Evolutionary conservation across 2,888 invertebrate genomes (phyloP), one percentile per base, ranked within the genome.

Genomic region (Eustalomyia histrio): DNA sequence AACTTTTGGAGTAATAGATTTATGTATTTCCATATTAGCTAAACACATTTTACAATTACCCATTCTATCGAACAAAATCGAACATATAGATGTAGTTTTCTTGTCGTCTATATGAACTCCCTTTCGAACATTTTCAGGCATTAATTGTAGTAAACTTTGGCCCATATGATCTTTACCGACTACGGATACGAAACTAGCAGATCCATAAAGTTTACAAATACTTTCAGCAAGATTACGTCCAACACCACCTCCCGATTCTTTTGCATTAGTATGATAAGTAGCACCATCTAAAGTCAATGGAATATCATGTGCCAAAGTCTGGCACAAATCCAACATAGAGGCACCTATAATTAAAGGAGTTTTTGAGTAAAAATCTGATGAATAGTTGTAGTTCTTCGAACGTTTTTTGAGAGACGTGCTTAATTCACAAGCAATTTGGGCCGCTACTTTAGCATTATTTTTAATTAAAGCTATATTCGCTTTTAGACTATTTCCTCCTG

Each of bases 211-310:
- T 85, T 95, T 94, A 85, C 93, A 93, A 65, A 99, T 91, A 18
- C 96, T 96, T 86, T 97, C 97, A 1, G 97, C 96, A 69, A 99
- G 92, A 90, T 99, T 99, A 65, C 98, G 93, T 0, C 94, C 99
- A 0, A 99, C 99, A 14, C 99, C 99, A 12, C 99, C 99, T 8
- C 93, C 94, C 74, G 93, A 93, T 86, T 93, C 93, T 58, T 92
- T 91, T 39, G 94, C 93, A 76, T 90, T 90, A 24, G 95, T 94
- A 0, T 91, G 90, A 87, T 96, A 94, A 0, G 96, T 96, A 80
- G 95, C 93, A 33, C 97, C 97, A 87, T 97, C 94, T 67, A 95
- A 87, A 52, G 50, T 39, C 4, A 72, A 14, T 94, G 96, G 92
- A 52, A 92, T 92, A 50, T 92, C 91, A 64, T 94, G 94, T 16